Base-by-base conservation (phyloP, 2,113 vertebrate species). In the Pygoscelis adeliae region DNA sequence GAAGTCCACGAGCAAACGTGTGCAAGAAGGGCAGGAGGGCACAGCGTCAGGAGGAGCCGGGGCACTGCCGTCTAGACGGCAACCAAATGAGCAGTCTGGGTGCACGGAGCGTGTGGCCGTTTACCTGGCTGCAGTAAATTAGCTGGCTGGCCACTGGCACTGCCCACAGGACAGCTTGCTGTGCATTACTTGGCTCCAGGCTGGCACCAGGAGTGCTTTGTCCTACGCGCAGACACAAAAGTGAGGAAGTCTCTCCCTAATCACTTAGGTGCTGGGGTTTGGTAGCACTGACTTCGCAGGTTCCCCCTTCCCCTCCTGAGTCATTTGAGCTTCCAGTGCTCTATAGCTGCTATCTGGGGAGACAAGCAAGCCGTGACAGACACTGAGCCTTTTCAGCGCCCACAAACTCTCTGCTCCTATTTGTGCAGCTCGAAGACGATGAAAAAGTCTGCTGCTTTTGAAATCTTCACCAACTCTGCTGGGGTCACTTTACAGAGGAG, bases 31-130 rank as follows among this genome's bases (percentile, higher is more conserved):
- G 66, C 72, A 89, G 65, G 76, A 85, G 89, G 69, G 87, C 87
- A 59, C 13, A 26, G 89, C 2, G 17, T 46, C 3, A 29, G 44
- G 42, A 90, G 86, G n/a, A 26, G 50, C 40, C 0, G 3, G 52
- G 72, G 42, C 59, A 40, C 42, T n/a, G 47, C 81, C 0, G 65
- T 95, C 87, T 91, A 94, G 93, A 97, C 87, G 9, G 84, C 77
- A 96, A 95, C 81, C 95, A 95, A 94, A 95, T 94, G 90, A 95
- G 93, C 78, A 46, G 89, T 76, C 93, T 91, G 91, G 83, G 83
- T 19, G 67, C 34, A 59, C 3, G 8, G 44, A 71, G 87, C 1
- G 0, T 30, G 0, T 25, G 50, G 69, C 59, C 27, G 3, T 89
- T 85, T 69, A 96, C 96, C 93, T 96, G 89, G 80, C 69, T 89